Evolutionary conservation across 37 sponge, comb jelly and placozoan genomes (phyloP).

Genomic region (Trichoplax adhaerens): DNA sequence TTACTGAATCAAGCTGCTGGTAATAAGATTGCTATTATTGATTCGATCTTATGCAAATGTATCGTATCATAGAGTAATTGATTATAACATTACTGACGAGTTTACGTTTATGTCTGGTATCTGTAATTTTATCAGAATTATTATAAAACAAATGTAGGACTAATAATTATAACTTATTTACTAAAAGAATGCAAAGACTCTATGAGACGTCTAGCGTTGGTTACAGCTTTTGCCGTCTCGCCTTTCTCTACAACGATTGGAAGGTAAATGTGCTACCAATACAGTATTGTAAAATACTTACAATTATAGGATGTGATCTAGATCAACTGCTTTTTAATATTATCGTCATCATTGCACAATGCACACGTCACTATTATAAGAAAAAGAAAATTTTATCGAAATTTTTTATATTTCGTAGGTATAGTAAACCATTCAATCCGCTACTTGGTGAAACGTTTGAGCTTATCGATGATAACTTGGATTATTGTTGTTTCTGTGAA

Average conservation of each 20-base stretch:
- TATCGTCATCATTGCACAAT: background rate
- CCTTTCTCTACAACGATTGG: slow-evolving; percentile 38
- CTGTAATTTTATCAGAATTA: too few species aligned
- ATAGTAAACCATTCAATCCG: slow-evolving; percentile 92
- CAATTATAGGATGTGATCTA: background rate
- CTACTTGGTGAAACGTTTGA: slow-evolving; percentile 90
- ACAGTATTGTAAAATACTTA: too few species aligned
- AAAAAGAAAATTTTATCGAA: background rate
- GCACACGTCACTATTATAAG: background rate
- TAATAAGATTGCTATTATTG: slow-evolving; percentile 1
- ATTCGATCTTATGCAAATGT: too few species aligned
- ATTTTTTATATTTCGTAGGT: slow-evolving; percentile 13
- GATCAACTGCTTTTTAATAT: background rate
- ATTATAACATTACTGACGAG: too few species aligned
- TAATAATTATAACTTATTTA: background rate
- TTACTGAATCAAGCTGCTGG: slow-evolving; percentile 70
- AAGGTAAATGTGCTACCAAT: slow-evolving; percentile 16
- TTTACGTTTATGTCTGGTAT: too few species aligned
- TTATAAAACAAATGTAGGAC: background rate
- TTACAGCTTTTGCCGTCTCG: slow-evolving; percentile 53
- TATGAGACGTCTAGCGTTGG: slow-evolving; percentile 24
- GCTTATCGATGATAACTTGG: slow-evolving; percentile 30
- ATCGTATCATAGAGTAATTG: too few species aligned
- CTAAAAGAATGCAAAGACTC: background rate
- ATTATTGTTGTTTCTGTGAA: slow-evolving; percentile 37